Percentiles rank a stretch among this genome's conserved stretches.
These are phyloP conservation scores for Alexandromys fortis DNA, from an alignment of 2,113 vertebrate species.

Conservation along the genomic window DNA sequence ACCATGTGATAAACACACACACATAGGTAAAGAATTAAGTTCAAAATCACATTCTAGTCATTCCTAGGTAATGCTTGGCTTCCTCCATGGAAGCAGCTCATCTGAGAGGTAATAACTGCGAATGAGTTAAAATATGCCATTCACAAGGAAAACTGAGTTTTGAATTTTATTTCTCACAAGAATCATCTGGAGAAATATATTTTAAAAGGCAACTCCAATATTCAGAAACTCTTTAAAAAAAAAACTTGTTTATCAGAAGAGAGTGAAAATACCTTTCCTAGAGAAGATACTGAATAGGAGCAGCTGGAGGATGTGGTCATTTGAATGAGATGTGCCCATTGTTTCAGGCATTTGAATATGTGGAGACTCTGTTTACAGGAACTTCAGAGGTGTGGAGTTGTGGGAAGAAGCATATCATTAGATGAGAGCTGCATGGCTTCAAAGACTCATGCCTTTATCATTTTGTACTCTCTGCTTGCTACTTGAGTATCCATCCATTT, in stretches of 20 bases:
- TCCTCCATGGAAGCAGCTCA: background rate
- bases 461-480: background rate
- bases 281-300: background rate
- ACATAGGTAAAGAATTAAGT: constrained; percentile 19
- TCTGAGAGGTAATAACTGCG: background rate
- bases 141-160: background rate
- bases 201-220: background rate
- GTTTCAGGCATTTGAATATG: background rate
- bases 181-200: background rate
- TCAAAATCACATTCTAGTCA: constrained; percentile 42
- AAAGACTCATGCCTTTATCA: background rate
- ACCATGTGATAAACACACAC: constrained; percentile 9
- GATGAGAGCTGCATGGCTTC: background rate
- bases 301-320: background rate
- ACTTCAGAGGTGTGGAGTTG: background rate
- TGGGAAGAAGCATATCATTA: background rate
- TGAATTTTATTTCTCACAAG: background rate
- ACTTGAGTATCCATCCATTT: background rate
- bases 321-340: background rate
- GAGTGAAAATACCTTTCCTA: background rate
- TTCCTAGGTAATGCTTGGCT: constrained; percentile 4
- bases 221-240: background rate
- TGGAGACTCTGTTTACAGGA: background rate
- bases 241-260: background rate
- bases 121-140: background rate